Evolutionary conservation across 2,888 invertebrate species (phyloP).

Genomic region (Troides helena): DNA sequence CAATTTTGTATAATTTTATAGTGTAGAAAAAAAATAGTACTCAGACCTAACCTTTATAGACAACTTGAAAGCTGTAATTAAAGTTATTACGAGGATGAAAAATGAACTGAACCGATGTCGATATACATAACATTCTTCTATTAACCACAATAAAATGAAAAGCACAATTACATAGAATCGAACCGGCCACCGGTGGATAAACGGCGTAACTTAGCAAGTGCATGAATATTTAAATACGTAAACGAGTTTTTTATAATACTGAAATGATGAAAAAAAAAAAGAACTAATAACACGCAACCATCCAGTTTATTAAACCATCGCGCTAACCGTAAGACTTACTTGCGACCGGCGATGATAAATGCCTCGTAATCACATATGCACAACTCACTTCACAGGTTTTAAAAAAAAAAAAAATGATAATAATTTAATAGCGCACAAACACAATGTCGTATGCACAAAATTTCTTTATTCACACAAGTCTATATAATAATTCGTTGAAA

Average conservation of each 20-base stretch:
- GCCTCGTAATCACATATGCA: constrained; percentile 25
- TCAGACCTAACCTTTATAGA: too few relatives aligned
- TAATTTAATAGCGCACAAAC: constrained; percentile 4
- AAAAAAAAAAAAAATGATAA: constrained; percentile 6
- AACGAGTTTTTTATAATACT: constrained; percentile 12
- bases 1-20: too few relatives aligned
- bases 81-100: too few relatives aligned
- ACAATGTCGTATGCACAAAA: constrained; percentile 16
- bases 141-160: not conserved
- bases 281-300: not conserved
- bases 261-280: constrained; percentile 3
- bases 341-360: constrained; percentile 10
- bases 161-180: not conserved
- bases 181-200: not conserved
- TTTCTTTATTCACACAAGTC: constrained; percentile 6
- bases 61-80: too few relatives aligned
- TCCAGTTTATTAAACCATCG: constrained; percentile 15
- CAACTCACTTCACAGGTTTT: constrained; percentile 20
- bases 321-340: constrained; percentile 25
- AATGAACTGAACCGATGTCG: too few relatives aligned
- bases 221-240: constrained; percentile 19
- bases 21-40: too few relatives aligned
- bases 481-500: too few relatives aligned
- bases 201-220: constrained; percentile 6
- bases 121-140: too few relatives aligned